phyloP scores from a whole-genome alignment of 2,888 invertebrate species.

The Meiosimyza platycephala region DNA sequence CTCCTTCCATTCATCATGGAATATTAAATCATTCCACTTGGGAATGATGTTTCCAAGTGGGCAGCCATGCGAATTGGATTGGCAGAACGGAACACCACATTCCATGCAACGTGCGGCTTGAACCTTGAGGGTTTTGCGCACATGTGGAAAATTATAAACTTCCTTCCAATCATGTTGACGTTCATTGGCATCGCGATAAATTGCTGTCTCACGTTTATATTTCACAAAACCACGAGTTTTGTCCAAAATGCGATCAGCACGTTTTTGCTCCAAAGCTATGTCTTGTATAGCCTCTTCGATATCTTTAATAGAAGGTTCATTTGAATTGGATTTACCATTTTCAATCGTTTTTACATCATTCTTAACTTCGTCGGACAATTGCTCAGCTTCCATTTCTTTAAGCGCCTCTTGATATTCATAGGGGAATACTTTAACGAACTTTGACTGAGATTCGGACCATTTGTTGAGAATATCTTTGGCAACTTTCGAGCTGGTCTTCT shows the following conservation, averaged over 20 bases:
- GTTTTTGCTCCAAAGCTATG: constrained; percentile 80
- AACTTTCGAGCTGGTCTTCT: constrained; percentile 88
- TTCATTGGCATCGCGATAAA: constrained; percentile 87
- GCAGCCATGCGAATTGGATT: constrained; percentile 91
- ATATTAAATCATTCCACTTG: constrained; percentile 99
- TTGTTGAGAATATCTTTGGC: constrained; percentile 82
- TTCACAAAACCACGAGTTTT: constrained; percentile 94
- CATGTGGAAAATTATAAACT: constrained; percentile 88
- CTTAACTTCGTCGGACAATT: constrained; percentile 55
- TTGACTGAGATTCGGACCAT: constrained; percentile 81
- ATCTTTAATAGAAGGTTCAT: constrained; percentile 74
- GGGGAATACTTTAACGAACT: constrained; percentile 97
- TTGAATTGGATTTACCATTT: constrained; percentile 65
- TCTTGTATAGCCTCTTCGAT: constrained; percentile 92
- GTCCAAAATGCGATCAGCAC: constrained; percentile 84
- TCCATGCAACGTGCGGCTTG: constrained; percentile 99
- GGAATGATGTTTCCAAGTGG: constrained; percentile 99
- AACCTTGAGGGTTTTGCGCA: constrained; percentile 87
- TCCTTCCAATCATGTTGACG: constrained; percentile 96
- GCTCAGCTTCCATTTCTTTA: constrained; percentile 72
- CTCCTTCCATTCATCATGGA: constrained; percentile 92
- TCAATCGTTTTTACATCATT: constrained; percentile 54
- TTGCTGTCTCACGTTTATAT: constrained; percentile 87
- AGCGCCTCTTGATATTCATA: constrained; percentile 95
- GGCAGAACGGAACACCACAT: constrained; percentile 99